These are phyloP conservation scores for Callinectes sapidus DNA, from an alignment of 2,888 invertebrate species.

Conservation along the genomic window DNA sequence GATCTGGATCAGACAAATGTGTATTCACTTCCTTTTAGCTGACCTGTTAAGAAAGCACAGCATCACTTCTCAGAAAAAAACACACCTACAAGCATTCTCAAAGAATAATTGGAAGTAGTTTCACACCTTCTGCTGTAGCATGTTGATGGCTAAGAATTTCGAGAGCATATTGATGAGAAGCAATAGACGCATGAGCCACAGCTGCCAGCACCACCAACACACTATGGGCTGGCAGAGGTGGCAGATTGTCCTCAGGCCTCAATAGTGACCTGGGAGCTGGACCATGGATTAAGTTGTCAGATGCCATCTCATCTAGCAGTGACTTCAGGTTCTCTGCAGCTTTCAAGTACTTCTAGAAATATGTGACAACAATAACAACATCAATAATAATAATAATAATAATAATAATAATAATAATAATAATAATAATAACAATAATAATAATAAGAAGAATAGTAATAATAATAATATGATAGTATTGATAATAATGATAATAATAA, in stretches of 20 bases:
- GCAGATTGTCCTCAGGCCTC: slow-evolving; percentile 29
- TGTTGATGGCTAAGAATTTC: background rate
- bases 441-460: too few relatives aligned
- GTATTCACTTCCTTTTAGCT: too few relatives aligned
- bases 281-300: background rate
- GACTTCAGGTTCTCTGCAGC: slow-evolving; percentile 26
- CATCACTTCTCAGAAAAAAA: background rate
- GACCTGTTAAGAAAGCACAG: too few relatives aligned
- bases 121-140: slow-evolving; percentile 17
- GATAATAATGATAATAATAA: too few relatives aligned
- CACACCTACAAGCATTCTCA: background rate
- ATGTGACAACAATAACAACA: background rate
- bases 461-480: too few relatives aligned
- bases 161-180: background rate
- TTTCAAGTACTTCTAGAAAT: slow-evolving; percentile 42
- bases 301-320: background rate
- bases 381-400: background rate
- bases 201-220: slow-evolving; percentile 27
- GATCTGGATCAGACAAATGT: too few relatives aligned
- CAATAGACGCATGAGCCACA: background rate
- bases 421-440: too few relatives aligned
- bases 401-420: too few relatives aligned
- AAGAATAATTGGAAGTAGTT: background rate
- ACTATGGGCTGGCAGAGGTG: slow-evolving; percentile 3
- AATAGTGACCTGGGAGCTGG: slow-evolving; percentile 31